Base-by-base conservation (phyloP, 2,797 vertebrate species). In the Crax fasciolata region DNA sequence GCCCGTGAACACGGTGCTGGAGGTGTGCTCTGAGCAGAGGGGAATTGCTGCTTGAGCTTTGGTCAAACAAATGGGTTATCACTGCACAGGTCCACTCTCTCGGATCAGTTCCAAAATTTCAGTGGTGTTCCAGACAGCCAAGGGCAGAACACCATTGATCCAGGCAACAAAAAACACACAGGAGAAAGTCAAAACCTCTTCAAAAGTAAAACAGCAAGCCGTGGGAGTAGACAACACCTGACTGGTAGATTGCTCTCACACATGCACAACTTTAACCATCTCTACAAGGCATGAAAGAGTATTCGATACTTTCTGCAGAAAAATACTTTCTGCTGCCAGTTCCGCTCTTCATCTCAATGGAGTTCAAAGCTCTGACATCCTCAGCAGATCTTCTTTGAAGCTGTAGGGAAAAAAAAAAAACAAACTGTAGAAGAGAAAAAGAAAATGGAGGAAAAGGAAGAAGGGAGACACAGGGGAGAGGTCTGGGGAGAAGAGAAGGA, bases 81-180 rank as follows among this genome's bases (percentile, higher is more conserved):
- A 13, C 46, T 5, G 4, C 27, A 39, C 28, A 20, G 38, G 41
- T 3, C 72, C 16, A 11, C 24, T 10, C 21, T 58, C 21, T 59
- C 25, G 8, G 0, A 4, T 8, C 3, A 2, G 18, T 39, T 51
- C 27, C 23, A 41, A n/a, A 2, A 1, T 0, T 3, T 41, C 12
- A 3, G 70, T 55, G 66, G 58, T 54, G 41, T 23, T 39, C 38
- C 3, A 2, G 23, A 9, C 59, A 43, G 30, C 59, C 63, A 57
- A 46, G 44, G 77, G 35, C 63, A 73, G 80, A 54, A 66, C 1
- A 0, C 11, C 16, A 30, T 23, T 10, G 23, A 65, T 3, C 25
- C 0, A 0, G 18, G 66, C 61, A 19, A 13, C 3, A 43, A 44
- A 55, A 77, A 79, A 71, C 28, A 35, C 38, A 19, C 8, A 3